Evolutionary conservation across 2,797 vertebrate genomes (phyloP), one percentile per base, ranked within the genome.

Genomic region (Bradypodion pumilum): DNA sequence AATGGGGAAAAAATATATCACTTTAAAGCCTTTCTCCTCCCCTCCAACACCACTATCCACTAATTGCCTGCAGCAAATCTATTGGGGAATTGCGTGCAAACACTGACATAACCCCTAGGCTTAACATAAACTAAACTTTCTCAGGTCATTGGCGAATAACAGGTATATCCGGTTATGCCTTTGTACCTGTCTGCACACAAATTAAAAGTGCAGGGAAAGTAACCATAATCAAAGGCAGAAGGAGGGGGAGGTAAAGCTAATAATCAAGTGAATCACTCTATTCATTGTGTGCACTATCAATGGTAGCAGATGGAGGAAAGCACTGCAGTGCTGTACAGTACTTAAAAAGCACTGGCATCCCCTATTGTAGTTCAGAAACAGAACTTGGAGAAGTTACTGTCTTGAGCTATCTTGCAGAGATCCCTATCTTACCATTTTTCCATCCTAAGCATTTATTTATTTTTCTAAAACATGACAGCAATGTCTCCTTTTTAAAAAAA

Each of bases 131-230:
- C 95, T 94, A 89, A 84, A 88, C 91, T 93, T 91, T 96, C 94
- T 94, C 94, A 91, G 94, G 95, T 96, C 94, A 97, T 93, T 96
- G 95, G 94, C 94, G 95, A 96, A 95, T 95, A 96, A 96, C 96
- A 96, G 95, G 96, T 97, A 96, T 96, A 96, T 96, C 97, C 95
- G 94, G 96, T 96, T 96, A 93, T 89, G 92, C 87, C 93, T 95
- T 94, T 94, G 94, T 95, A 94, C 92, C 94, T 91, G 94, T 93
- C 94, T 95, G 94, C 94, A 94, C 91, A 90, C 92, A 95, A 95
- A 94, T 94, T 93, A 94, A 95, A 95, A 95, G 91, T 60, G 88
- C 84, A 86, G 93, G 94, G 90, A 92, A 94, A 94, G 93, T 94
- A 94, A 90, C 94, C 93, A 91, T 94, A 93, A 94, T 94, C 76